Evolutionary conservation across 2,888 invertebrate genomes (phyloP), one percentile per base, ranked within the genome.

Genomic region (Agrochola macilenta): DNA sequence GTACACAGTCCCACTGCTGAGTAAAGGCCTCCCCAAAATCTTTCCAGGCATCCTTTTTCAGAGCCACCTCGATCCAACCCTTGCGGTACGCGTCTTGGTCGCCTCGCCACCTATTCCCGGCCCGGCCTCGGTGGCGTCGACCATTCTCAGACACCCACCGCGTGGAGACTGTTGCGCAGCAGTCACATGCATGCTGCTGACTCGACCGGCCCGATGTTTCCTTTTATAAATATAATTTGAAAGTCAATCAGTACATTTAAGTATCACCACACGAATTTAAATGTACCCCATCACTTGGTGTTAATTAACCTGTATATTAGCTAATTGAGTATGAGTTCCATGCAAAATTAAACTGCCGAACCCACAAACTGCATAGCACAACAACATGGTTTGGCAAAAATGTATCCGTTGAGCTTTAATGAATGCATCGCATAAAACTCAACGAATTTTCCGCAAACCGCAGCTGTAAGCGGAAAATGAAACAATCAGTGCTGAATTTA

Each of bases 401-500:
- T 63, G 2, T 49, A 30, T 52, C 14, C 8, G 8, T 65, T 0
- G 60, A 58, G 69, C 17, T 76, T 54, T 71, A 68, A 69, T 64
- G 14, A 71, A 72, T 60, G 58, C 52, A 71, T 71, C n/a, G 54
- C 64, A 57, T 60, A 69, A 71, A 20, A 83, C 17, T 69, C 54
- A 64, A 35, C 57, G 23, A 64, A 72, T 69, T 72, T 72, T 57
- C 39, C 17, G 2, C 64, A 60, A 23, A 52, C 78, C 63, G 8
- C 43, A 30, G 54, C 69, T 17, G 60, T 57, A 43, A 52, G 57
- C 60, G n/a, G 39, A 43, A 78, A 83, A 72, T 72, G 8, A 60
- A 81, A 78, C 71, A 81, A 83, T 83, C 64, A 49, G 54, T 23
- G 60, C 39, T 60, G 65, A 72, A 83, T 81, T 82, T 65, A 43